phyloP scores from a whole-genome alignment of 1,140 invertebrate genomes.

The Tetranychus urticae region DNA sequence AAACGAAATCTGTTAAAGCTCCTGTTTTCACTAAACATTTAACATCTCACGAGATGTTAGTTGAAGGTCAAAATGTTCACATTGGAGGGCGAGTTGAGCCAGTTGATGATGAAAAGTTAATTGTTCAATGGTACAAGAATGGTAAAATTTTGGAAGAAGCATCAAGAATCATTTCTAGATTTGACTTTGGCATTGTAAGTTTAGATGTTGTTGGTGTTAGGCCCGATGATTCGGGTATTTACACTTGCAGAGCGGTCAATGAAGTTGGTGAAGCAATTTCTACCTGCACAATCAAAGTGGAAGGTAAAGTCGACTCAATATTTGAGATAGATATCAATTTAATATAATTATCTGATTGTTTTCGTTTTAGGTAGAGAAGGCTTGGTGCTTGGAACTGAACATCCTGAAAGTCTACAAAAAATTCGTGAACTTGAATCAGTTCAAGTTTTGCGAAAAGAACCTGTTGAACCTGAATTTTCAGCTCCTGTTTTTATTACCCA shows the following conservation, averaged over 20 bases:
- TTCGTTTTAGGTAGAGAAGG: background rate
- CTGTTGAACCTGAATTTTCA: conserved; percentile 48
- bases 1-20: conserved; percentile 42
- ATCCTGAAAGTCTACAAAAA: conserved; percentile 61
- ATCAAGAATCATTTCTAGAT: conserved; percentile 34
- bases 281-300: conserved; percentile 49
- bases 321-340: background rate
- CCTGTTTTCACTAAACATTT: conserved; percentile 77
- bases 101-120: conserved; percentile 65
- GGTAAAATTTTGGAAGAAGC: conserved; percentile 57
- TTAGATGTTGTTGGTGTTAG: conserved; percentile 33
- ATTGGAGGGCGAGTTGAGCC: conserved; percentile 41
- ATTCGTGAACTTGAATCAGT: conserved; percentile 9
- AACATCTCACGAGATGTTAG: conserved; percentile 46
- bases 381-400: conserved; percentile 27
- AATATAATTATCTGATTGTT: background rate
- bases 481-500: conserved; percentile 67
- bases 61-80: conserved; percentile 56
- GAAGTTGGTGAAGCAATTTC: conserved; percentile 34
- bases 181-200: conserved; percentile 79
- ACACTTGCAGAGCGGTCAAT: conserved; percentile 52
- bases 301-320: background rate
- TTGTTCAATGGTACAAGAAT: conserved; percentile 70
- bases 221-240: conserved; percentile 82
- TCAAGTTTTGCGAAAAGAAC: background rate